Conservation (phyloP, 1,140 invertebrate genomes). For the Medauroidea extradentata region DNA sequence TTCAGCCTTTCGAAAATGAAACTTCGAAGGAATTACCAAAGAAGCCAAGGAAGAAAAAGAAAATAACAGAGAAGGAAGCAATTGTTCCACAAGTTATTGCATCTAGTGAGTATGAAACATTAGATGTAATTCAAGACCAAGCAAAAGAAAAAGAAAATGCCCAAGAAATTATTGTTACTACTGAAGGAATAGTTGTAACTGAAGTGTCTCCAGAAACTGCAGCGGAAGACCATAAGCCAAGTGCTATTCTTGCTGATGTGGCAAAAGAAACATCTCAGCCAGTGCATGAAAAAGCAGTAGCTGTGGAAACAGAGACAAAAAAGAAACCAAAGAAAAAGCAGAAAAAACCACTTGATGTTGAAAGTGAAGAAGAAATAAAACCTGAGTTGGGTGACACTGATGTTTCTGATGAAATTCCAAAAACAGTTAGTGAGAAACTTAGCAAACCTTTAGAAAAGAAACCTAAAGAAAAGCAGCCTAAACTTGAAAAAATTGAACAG, state of each 20-base stretch:
- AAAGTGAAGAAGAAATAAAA: slow-evolving; percentile 10
- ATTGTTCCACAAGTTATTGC: background rate
- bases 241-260: too few species aligned
- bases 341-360: slow-evolving; percentile 14
- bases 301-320: slow-evolving; percentile 7
- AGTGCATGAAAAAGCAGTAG: slow-evolving; percentile 1
- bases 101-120: too few species aligned
- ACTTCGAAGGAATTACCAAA: too few species aligned
- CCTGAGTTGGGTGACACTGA: slow-evolving; percentile 4
- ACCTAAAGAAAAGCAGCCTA: slow-evolving; percentile 20
- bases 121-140: background rate
- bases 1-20: too few species aligned
- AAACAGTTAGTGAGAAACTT: background rate
- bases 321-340: background rate
- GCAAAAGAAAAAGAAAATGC: slow-evolving; percentile 17
- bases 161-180: slow-evolving; percentile 1
- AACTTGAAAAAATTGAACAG: slow-evolving; percentile 19
- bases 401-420: slow-evolving; percentile 2
- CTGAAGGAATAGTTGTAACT: background rate
- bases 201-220: too few species aligned
- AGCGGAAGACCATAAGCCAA: too few species aligned
- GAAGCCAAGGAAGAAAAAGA: too few species aligned
- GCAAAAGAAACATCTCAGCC: too few species aligned
- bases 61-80: too few species aligned
- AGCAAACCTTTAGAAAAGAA: slow-evolving; percentile 18